Evolutionary conservation across 2,888 invertebrate species (phyloP), one percentile per base, ranked within the genome.

Genomic region (Polyommatus icarus): DNA sequence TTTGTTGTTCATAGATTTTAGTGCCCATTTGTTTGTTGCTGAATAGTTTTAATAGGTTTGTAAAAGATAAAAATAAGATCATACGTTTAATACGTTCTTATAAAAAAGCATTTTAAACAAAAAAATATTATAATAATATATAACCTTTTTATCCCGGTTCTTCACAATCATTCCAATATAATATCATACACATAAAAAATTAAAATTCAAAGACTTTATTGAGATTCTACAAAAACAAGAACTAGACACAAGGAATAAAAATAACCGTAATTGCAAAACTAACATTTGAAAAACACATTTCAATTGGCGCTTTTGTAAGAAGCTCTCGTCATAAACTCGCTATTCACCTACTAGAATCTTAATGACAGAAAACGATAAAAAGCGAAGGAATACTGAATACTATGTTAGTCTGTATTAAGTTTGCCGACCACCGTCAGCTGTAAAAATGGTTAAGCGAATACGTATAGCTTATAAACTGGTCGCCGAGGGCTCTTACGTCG

Each of bases 391-490:
- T 80, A 80, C 73, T 76, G 80, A 82, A 83, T 83, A 80, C 79
- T 80, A 83, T 82, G 83, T 83, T 83, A 81, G 83, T 84, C 82
- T 83, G 80, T 83, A 83, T 83, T 82, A 83, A 83, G 83, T 84
- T 85, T 88, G 85, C 87, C 82, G 84, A 82, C 79, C 80, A 83
- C 82, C 78, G 80, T 82, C 82, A 81, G 83, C 77, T 80, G 85
- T 85, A 86, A 88, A 88, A 89, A 88, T 86, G 84, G 85, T 85
- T 85, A 83, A 83, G 84, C 82, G 83, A 82, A 83, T 82, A 81
- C 80, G 86, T 87, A 88, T 87, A 86, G 88, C 88, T 89, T 88
- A 89, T 89, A 88, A 88, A 89, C 88, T 89, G 88, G 90, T 89
- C 85, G 84, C 84, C 83, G 86, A 90, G 89, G 88, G 89, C 89